Base-by-base conservation (phyloP, 2,888 invertebrate genomes). In the Loripinus fragilis region DNA sequence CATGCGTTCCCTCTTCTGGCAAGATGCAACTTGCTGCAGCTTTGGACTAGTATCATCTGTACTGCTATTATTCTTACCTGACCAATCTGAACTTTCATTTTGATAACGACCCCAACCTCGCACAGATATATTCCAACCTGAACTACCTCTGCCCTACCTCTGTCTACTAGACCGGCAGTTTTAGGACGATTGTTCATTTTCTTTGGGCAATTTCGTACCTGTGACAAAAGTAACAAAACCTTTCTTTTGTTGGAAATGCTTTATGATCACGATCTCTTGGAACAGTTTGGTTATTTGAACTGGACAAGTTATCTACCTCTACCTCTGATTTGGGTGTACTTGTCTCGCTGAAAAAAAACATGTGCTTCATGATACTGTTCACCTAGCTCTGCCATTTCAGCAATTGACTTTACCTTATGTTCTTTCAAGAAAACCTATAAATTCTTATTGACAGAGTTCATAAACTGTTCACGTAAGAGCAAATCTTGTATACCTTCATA, bases 361-460 rank as follows among this genome's bases (percentile, higher is more conserved):
- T 79, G 72, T 3, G 79, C 75, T 25, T 79, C 75, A 45, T 67
- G 38, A 72, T 71, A 79, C 48, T 72, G 65, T 17, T 79, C 75
- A 5, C 68, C 71, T 20, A 65, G 28, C 20, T 23, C 20, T 33
- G 74, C 28, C 50, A 74, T 70, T 66, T 73, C 70, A 0, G 33
- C n/a, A n/a, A 78, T 48, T 20, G 12, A 41, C 23, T 42, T n/a
- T n/a, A 66, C 55, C n/a, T 75, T 66, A 1, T 65, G n/a, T 35
- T 73, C 73, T 30, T 50, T 65, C 1, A 68, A 35, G 30, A 52
- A 74, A 2, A 74, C 23, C 7, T 3, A 10, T 33, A 74, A 42
- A n/a, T 52, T 20, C 25, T 38, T 52, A 1, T 20, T 5, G 68
- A 17, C 17, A 7, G 45, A 28, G 12, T 42, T 8, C 15, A 75